A percentile compares a stretch with the other conserved stretches of the same genome.
Evolutionary conservation across 2,113 vertebrate genomes (phyloP).

Genomic region (Pygathrix nemaeus): DNA sequence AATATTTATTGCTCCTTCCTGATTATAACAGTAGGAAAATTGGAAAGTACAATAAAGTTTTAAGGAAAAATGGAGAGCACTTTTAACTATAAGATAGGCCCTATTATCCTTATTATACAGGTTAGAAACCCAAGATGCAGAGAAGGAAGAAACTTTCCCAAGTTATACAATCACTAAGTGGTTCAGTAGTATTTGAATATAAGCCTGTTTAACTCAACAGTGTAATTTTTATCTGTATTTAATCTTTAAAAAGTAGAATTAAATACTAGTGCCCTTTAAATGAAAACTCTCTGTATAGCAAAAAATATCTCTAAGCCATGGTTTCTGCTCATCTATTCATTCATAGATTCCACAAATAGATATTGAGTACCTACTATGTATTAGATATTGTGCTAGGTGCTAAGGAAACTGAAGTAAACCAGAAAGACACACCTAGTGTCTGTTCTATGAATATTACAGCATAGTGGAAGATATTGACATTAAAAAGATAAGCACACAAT

Average conservation of each 20-base stretch:
- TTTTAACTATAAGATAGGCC: not conserved
- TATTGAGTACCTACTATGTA: not conserved
- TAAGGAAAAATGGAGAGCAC: not conserved
- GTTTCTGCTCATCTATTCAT: not conserved
- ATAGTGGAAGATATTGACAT: not conserved
- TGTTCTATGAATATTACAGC: not conserved
- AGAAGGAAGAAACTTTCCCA: not conserved
- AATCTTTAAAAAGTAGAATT: not conserved
- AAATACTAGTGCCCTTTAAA: not conserved
- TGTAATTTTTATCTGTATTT: not conserved
- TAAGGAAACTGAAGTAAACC: not conserved
- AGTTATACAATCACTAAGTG: not conserved
- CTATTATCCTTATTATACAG: not conserved
- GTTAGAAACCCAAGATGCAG: not conserved
- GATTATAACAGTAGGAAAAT: not conserved
- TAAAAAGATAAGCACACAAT: not conserved
- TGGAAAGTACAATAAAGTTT: not conserved
- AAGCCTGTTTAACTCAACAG: not conserved
- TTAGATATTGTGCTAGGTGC: not conserved
- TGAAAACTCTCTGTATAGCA: not conserved
- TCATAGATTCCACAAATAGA: not conserved
- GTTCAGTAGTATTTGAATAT: not conserved
- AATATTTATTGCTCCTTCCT: not conserved
- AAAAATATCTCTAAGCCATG: not conserved
- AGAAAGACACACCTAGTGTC: not conserved